phyloP scores from a whole-genome alignment of 2,797 vertebrate species.

The Melopsittacus undulatus region DNA sequence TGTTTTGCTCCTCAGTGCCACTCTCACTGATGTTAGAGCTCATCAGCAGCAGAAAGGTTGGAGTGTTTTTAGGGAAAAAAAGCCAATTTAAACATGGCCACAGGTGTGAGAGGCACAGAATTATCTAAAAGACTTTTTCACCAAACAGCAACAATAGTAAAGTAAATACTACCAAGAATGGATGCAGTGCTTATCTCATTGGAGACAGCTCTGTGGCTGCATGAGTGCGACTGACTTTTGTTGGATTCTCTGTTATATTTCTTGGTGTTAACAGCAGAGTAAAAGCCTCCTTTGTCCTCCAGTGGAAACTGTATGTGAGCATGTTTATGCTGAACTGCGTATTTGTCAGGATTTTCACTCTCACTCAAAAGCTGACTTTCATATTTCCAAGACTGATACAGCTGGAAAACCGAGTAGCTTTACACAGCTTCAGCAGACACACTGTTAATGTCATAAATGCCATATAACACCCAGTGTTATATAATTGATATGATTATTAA shows the following conservation, averaged over 20 bases:
- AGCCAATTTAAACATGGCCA: neutral
- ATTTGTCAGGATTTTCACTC: neutral
- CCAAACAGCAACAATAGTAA: neutral
- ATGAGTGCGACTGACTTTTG: rapidly evolving
- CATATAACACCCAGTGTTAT: neutral
- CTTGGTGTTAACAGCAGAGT: neutral
- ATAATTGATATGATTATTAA: neutral
- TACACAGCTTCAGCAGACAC: neutral
- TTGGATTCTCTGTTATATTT: neutral
- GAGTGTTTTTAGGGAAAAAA: neutral
- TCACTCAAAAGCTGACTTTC: neutral
- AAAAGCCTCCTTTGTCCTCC: neutral
- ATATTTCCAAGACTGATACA: neutral
- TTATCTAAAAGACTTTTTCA: neutral
- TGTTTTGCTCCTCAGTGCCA: neutral
- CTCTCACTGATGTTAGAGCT: neutral
- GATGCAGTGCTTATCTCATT: neutral
- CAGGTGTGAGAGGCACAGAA: neutral
- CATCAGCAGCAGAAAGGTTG: neutral
- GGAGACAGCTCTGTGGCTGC: neutral
- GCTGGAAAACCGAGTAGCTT: neutral
- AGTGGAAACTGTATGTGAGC: neutral
- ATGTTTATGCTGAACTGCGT: neutral
- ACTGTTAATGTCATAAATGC: neutral
- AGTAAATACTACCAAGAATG: neutral